Conservation (phyloP, 1,140 invertebrate species). For the Cherax destructor region DNA sequence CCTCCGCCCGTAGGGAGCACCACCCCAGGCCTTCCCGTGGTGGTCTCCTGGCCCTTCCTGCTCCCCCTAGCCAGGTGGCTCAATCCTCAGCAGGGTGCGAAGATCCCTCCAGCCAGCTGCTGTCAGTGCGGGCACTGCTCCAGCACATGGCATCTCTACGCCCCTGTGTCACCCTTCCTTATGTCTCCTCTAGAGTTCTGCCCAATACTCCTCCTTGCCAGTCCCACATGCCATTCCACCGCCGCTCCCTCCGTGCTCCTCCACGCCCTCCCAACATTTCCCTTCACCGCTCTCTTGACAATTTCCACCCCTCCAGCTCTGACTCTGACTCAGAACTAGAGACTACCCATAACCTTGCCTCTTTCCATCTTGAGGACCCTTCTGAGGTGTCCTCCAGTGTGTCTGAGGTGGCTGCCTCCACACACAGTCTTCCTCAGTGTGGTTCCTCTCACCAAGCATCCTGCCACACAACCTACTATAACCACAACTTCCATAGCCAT, state of each 20-base stretch:
- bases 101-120: conserved; percentile 63
- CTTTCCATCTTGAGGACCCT: conserved; percentile 46
- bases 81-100: conserved; percentile 51
- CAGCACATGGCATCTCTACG: conserved; percentile 70
- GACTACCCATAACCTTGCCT: conserved; percentile 45
- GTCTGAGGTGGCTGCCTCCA: conserved; percentile 52
- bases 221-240: conserved; percentile 32
- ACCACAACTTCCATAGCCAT: conserved; percentile 23
- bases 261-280: conserved; percentile 53
- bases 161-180: conserved; percentile 67
- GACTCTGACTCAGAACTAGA: conserved; percentile 61
- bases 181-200: conserved; percentile 59
- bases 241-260: conserved; percentile 59
- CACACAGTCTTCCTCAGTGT: conserved; percentile 61
- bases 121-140: conserved; percentile 69
- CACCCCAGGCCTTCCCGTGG: conserved; percentile 42
- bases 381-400: conserved; percentile 59
- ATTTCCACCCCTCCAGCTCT: conserved; percentile 57
- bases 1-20: conserved; percentile 60
- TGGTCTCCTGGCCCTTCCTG: conserved; percentile 57
- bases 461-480: conserved; percentile 16
- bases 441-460: conserved; percentile 16
- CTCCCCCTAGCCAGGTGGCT: conserved; percentile 53
- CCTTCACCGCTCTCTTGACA: conserved; percentile 59
- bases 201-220: conserved; percentile 58